Base-by-base conservation (phyloP, 2,797 vertebrate genomes). In the Clarias fuscus region DNA sequence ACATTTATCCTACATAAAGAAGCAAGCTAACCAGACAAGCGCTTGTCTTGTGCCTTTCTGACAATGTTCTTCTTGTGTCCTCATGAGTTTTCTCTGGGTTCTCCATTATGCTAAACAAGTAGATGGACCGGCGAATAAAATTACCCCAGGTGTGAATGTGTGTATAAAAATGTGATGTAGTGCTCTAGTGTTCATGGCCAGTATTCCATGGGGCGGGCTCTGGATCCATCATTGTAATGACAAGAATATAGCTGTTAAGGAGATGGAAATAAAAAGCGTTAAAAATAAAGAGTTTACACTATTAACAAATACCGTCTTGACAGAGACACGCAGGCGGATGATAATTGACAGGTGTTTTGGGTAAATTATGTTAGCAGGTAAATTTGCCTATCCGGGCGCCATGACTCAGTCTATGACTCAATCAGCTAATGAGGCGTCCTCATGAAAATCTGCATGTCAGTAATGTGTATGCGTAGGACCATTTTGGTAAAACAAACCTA, bases 401-500 rank as follows among this genome's bases (percentile, higher is more conserved):
- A 43, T 70, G 59, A 48, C 37, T 80, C 78, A 64, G 10, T 48
- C 48, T 11, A 48, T 48, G 48, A 48, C 1, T 48, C 48, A 48
- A 48, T 48, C 48, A 48, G 48, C 22, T 53, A 30, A 80, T 11
- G 37, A 43, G 53, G 18, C 75, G 27, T 33, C 17, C 0, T 59
- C 75, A 78, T 18, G 30, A 56, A 58, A 77, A 75, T 56, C 53
- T 56, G 10, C 22, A 14, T 15, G 2, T 59, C 64, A 20, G 17
- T 33, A 37, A 82, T 43, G 8, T 61, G 37, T 59, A 56, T 48
- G 70, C 70, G 13, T 48, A n/a, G 53, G 62, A 30, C 27, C 82
- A 85, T 84, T 72, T 30, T 68, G 76, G 53, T 85, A 40, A 86
- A 88, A 90, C 79, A 86, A 88, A 84, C 30, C 18, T 40, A 14